Conservation (phyloP, 2,113 vertebrate species). For the Hemichromis elongatus region DNA sequence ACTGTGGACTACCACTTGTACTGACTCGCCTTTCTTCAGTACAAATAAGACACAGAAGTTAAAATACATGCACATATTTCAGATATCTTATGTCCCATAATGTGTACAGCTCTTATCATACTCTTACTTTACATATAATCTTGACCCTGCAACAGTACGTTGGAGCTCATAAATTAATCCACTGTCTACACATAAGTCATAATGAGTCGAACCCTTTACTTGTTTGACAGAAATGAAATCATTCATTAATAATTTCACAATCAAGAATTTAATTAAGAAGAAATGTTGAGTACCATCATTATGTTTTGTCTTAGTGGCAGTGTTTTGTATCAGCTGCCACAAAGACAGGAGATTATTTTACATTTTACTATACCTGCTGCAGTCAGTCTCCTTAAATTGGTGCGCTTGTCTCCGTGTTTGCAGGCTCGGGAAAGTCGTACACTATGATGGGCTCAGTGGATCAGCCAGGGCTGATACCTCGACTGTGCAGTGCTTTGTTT, state of each 20-base stretch:
- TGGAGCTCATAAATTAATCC: neutral
- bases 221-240: neutral
- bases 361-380: neutral
- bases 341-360: neutral
- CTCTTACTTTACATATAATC: neutral
- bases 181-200: neutral
- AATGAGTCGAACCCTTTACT: neutral
- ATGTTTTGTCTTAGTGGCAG: neutral
- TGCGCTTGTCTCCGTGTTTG: neutral
- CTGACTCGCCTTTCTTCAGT: neutral
- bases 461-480: conserved; percentile 91
- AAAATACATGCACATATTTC: neutral
- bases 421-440: conserved; percentile 98
- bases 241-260: neutral
- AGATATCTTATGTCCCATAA: neutral
- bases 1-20: neutral
- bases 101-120: neutral
- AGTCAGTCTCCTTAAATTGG: neutral
- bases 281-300: neutral
- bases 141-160: neutral
- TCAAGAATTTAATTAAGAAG: neutral
- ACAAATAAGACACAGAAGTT: neutral
- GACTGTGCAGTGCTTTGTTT: conserved; percentile 93
- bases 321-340: neutral
- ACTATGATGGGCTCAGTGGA: conserved; percentile 98